Base-by-base conservation (phyloP, 2,797 vertebrate genomes). In the Galagoides demidoff region DNA sequence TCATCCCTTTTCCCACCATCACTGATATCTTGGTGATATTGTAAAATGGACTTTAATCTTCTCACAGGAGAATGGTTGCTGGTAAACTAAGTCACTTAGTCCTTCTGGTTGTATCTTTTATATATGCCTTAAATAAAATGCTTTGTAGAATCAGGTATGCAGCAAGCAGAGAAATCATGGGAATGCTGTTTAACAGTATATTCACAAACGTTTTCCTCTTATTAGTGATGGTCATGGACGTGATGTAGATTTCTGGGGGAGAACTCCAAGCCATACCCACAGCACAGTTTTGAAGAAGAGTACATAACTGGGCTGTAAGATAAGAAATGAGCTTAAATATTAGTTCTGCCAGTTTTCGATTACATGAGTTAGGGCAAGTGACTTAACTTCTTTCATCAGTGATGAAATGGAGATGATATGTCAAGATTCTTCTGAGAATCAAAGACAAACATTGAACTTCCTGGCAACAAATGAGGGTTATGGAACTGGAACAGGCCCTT, bases 31-130 rank as follows among this genome's bases (percentile, higher is more conserved):
- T 37, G 22, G 4, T 20, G 55, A 68, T 39, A 19, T 20, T 68
- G 6, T 86, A 85, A 88, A 90, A 22, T 45, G 19, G 3, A 7
- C 82, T 95, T 92, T 74, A 78, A 76, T 76, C 39, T 34, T 93
- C 31, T 74, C 27, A 61, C 16, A 39, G 43, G 7, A 29, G 37
- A 11, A 66, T 19, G 2, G 22, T 49, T 71, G 37, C 20, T 64
- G 11, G 22, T 45, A 90, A 89, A 29, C 25, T 12, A 64, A 83
- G 52, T 77, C 20, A 2, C 22, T 70, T 85, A 84, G 0, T 87
- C 19, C 34, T 20, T 78, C 34, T 95, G 68, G n/a, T 45, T 73
- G 29, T 27, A 23, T 5, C 34, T n/a, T 95, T 82, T 89, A 77
- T 66, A 37, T 6, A 23, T 2, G 4, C 27, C 92, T 89, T 86